A percentile compares a stretch with the other conserved stretches of the same genome.
Evolutionary conservation across 2,113 vertebrate species (phyloP).

Genomic region (Clarias magur): DNA sequence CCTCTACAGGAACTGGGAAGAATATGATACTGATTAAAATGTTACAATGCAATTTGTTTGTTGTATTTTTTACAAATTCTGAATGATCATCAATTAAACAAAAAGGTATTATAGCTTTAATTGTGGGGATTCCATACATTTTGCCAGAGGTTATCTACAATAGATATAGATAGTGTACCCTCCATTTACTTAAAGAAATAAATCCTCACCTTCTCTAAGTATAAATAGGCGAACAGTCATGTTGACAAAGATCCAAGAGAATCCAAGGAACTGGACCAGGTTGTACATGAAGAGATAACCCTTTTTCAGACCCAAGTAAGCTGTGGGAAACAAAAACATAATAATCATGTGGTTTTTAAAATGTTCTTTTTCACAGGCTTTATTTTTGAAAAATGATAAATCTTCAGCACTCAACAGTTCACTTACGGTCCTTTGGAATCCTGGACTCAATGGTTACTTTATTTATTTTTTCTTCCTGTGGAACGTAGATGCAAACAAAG

Average conservation of each 20-base stretch:
- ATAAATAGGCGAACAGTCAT: slow-evolving; percentile 92
- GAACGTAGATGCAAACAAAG: slow-evolving; percentile 40
- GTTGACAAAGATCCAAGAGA: slow-evolving; percentile 96
- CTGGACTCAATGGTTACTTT: slow-evolving; percentile 80
- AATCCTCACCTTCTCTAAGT: slow-evolving; percentile 83
- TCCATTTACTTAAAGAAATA: neutral
- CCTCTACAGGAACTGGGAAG: no score
- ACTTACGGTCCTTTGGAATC: slow-evolving; percentile 85
- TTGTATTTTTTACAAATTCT: no score
- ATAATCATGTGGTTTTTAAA: neutral
- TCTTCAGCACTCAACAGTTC: neutral
- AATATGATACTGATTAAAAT: no score
- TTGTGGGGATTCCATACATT: no score
- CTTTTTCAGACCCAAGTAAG: slow-evolving; percentile 79
- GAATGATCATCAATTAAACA: no score
- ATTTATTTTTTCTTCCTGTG: slow-evolving; percentile 88
- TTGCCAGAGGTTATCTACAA: no score
- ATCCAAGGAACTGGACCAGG: slow-evolving; percentile 94
- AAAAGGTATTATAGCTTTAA: no score
- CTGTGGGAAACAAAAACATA: slow-evolving; percentile 50
- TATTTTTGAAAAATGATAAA: neutral
- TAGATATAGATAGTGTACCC: neutral
- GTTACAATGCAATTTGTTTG: no score
- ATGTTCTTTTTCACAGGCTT: neutral
- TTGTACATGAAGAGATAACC: slow-evolving; percentile 90